These are phyloP conservation scores for Tachyglossus aculeatus DNA, from an alignment of 2,797 vertebrate genomes.

Conservation along the genomic window DNA sequence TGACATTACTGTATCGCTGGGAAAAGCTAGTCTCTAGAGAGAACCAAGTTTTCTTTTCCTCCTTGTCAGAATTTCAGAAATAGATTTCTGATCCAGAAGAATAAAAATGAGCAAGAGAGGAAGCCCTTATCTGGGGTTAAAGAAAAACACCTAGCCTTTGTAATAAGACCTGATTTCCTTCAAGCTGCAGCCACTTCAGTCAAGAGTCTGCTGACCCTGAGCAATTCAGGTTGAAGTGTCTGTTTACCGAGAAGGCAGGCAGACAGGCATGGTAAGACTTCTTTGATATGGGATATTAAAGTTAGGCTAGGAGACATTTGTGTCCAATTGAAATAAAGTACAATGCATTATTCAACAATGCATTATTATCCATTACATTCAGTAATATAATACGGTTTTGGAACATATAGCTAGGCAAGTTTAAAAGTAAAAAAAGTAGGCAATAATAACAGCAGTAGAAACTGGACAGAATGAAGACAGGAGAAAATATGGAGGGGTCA, in stretches of 20 bases:
- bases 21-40: neutral
- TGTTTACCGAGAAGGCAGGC: neutral
- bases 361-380: no score
- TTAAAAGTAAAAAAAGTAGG: no score
- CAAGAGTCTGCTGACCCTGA: neutral
- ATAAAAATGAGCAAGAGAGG: no score
- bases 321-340: neutral
- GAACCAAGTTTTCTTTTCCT: constrained; percentile 11
- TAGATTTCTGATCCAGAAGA: neutral
- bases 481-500: no score
- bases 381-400: no score
- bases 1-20: neutral
- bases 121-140: constrained; percentile 2
- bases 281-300: neutral
- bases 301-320: neutral
- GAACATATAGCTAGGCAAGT: no score
- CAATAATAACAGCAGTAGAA: no score
- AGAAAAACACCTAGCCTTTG: neutral
- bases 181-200: neutral
- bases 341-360: no score
- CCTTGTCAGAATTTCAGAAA: fast-evolving
- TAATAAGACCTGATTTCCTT: constrained; percentile 15
- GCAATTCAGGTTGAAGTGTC: neutral
- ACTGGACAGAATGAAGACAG: no score
- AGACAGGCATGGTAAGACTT: constrained; percentile 15